These are phyloP conservation scores for Drosophila pachea DNA, from an alignment of 1,140 invertebrate species.

Conservation along the genomic window DNA sequence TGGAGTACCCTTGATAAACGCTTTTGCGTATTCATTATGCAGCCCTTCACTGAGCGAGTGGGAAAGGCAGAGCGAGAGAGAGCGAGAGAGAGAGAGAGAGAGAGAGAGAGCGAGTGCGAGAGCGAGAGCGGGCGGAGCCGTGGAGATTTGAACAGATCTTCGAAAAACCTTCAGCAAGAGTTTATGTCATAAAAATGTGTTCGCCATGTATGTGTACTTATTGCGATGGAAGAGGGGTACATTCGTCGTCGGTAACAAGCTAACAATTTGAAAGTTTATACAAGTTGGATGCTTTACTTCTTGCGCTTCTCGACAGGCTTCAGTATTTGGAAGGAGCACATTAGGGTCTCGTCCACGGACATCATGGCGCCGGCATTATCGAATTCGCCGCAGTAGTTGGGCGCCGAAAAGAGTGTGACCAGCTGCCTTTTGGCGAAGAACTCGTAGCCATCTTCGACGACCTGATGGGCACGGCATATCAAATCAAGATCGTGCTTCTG, in stretches of 20 bases:
- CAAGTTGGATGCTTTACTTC: constrained; percentile 25
- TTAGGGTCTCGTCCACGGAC: constrained; percentile 98
- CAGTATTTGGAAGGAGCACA: constrained; percentile 99
- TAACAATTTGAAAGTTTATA: constrained; percentile 16
- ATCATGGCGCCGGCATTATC: constrained; percentile 99
- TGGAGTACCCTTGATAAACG: not conserved
- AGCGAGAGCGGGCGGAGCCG: too few relatives aligned
- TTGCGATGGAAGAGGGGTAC: constrained; percentile 1
- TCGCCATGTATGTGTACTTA: not conserved
- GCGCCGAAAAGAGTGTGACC: constrained; percentile 97
- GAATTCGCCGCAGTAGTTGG: constrained; percentile 99
- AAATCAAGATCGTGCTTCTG: constrained; percentile 96
- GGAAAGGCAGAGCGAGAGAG: too few relatives aligned
- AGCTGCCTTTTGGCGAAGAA: constrained; percentile 98
- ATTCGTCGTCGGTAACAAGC: constrained; percentile 8
- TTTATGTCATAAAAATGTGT: not conserved
- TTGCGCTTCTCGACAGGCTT: constrained; percentile 85
- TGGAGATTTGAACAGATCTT: too few relatives aligned
- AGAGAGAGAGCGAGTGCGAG: too few relatives aligned
- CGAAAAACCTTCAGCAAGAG: too few relatives aligned
- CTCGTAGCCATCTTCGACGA: constrained; percentile 98
- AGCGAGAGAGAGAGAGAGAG: too few relatives aligned
- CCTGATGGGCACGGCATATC: constrained; percentile 97
- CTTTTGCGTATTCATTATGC: too few relatives aligned
- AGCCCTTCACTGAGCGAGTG: too few relatives aligned